Conservation (phyloP, 2,797 vertebrate species). For the Mionectes olivaceus region DNA sequence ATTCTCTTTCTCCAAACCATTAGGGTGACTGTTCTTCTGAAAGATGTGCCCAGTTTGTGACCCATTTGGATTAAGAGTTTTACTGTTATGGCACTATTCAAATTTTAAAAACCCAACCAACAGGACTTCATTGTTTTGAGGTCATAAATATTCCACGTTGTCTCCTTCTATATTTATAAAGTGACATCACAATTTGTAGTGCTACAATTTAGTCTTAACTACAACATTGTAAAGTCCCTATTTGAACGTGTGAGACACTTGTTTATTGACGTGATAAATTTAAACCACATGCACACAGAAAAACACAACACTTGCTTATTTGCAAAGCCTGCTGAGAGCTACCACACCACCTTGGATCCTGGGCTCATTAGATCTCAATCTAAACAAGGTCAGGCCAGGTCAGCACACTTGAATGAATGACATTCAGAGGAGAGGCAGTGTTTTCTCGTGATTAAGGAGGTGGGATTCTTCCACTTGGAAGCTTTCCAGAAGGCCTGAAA, state of each 20-base stretch:
- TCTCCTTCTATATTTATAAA: constrained; percentile 34
- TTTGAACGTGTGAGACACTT: constrained; percentile 32
- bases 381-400: constrained; percentile 64
- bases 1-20: background rate
- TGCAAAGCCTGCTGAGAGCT: constrained; percentile 60
- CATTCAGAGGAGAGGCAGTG: constrained; percentile 18
- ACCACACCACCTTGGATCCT: constrained; percentile 32
- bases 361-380: constrained; percentile 66
- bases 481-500: constrained; percentile 41
- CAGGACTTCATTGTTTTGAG: constrained; percentile 30
- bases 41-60: background rate
- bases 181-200: constrained; percentile 42
- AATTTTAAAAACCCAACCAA: background rate
- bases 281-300: constrained; percentile 38
- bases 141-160: constrained; percentile 34
- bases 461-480: constrained; percentile 50
- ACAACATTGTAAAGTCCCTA: constrained; percentile 12
- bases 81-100: background rate
- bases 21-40: background rate
- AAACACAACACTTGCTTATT: constrained; percentile 58
- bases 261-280: constrained; percentile 64
- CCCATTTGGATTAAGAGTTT: background rate
- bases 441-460: constrained; percentile 48
- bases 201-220: constrained; percentile 1
- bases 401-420: constrained; percentile 50